phyloP scores from a whole-genome alignment of 2,888 invertebrate genomes.

The Anarsia innoxiella region DNA sequence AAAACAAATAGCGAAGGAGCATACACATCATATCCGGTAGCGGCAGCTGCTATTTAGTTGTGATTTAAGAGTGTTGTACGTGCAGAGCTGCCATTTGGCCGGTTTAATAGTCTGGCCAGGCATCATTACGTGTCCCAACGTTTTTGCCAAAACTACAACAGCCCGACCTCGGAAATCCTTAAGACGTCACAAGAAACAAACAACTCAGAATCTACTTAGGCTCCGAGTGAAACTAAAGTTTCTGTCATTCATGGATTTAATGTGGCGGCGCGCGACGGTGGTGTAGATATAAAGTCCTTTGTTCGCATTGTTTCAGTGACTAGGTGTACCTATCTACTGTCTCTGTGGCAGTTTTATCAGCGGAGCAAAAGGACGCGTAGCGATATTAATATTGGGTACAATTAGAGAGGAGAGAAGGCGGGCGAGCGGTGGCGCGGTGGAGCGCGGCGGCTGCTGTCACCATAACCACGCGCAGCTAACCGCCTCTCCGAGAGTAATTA shows the following conservation, averaged over 20 bases:
- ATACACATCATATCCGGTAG: too few relatives aligned
- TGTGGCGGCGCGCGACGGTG: too few relatives aligned
- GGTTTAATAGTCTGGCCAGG: background rate
- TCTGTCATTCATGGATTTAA: too few relatives aligned
- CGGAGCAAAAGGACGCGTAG: constrained; percentile 21
- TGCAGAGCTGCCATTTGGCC: background rate
- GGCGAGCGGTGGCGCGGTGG: constrained; percentile 22
- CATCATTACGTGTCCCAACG: constrained; percentile 4
- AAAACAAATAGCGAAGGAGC: too few relatives aligned
- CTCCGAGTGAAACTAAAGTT: too few relatives aligned
- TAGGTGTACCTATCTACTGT: too few relatives aligned
- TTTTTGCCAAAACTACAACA: constrained; percentile 1
- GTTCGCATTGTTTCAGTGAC: too few relatives aligned
- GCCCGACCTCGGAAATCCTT: constrained; percentile 4
- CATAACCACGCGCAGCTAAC: constrained; percentile 57
- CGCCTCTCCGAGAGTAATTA: constrained; percentile 67
- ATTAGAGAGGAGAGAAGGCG: constrained; percentile 27
- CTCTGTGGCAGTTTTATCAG: background rate
- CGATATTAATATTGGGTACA: constrained; percentile 42
- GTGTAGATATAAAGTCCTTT: too few relatives aligned
- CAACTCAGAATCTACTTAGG: too few relatives aligned
- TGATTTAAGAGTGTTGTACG: constrained; percentile 2
- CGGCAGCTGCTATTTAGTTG: constrained; percentile 2
- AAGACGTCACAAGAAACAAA: too few relatives aligned
- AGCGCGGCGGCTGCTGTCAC: constrained; percentile 40